phyloP scores from a whole-genome alignment of 2,888 invertebrate species.

The Acleris sparsana region DNA sequence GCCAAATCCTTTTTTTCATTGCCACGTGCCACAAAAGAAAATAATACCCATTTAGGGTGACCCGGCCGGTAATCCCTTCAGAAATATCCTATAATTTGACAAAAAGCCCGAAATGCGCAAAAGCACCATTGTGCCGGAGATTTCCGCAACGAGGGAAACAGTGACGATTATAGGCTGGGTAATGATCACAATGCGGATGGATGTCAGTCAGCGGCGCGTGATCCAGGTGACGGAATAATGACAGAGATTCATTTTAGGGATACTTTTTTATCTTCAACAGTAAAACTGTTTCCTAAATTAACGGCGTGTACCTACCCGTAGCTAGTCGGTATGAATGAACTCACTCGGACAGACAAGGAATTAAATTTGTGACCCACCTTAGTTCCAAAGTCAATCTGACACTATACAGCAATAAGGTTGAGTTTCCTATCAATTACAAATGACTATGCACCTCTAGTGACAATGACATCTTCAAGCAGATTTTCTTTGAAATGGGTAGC shows the following conservation, averaged over 20 bases:
- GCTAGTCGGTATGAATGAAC: no score
- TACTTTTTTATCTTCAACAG: not conserved
- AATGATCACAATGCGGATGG: slow-evolving; percentile 7
- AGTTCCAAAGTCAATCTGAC: no score
- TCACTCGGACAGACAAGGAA: no score
- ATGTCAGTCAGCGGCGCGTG: slow-evolving; percentile 22
- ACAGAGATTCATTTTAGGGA: not conserved
- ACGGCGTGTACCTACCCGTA: no score
- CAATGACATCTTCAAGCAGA: no score
- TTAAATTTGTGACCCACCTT: no score
- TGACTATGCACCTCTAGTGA: no score
- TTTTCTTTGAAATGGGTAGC: no score
- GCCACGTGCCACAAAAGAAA: slow-evolving; percentile 28
- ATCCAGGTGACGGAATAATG: slow-evolving; percentile 19
- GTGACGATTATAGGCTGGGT: slow-evolving; percentile 24
- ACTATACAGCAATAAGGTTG: no score
- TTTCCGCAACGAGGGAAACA: slow-evolving; percentile 26
- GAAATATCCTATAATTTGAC: slow-evolving; percentile 34
- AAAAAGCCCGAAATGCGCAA: slow-evolving; percentile 31
- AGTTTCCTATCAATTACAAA: no score
- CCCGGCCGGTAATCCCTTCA: slow-evolving; percentile 24
- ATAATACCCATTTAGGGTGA: slow-evolving; percentile 18
- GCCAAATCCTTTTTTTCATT: slow-evolving; percentile 1
- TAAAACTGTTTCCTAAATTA: no score
- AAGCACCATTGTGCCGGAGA: slow-evolving; percentile 6